Percentiles rank a stretch among this genome's conserved stretches.
Conservation (phyloP, 2,888 invertebrate species). For the Dendrolimus pini region DNA sequence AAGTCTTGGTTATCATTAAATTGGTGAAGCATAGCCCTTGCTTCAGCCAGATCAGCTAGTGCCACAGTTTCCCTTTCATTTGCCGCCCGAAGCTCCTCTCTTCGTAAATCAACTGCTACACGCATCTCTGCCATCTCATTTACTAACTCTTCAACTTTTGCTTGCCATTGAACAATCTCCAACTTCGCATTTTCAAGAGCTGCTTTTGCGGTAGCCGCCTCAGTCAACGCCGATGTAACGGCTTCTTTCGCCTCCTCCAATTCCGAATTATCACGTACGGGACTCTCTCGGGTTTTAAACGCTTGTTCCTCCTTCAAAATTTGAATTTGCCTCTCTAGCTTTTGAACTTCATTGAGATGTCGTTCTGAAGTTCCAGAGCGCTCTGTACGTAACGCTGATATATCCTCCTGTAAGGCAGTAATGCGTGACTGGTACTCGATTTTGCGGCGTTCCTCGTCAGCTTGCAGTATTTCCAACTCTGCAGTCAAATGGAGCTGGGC, state of each 20-base stretch:
- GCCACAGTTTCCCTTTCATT: slow-evolving; percentile 52
- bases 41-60: slow-evolving; percentile 55
- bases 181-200: slow-evolving; percentile 44
- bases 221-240: slow-evolving; percentile 36
- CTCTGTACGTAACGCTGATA: slow-evolving; percentile 46
- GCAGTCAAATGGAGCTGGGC: slow-evolving; percentile 59
- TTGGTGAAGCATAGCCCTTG: slow-evolving; percentile 54
- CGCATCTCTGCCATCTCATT: slow-evolving; percentile 50
- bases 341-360: slow-evolving; percentile 46
- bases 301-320: slow-evolving; percentile 51
- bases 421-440: slow-evolving; percentile 45
- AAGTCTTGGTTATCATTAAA: slow-evolving; percentile 45
- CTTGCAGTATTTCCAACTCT: slow-evolving; percentile 58
- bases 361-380: slow-evolving; percentile 43
- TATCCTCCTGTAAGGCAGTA: slow-evolving; percentile 53
- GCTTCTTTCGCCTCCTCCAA: slow-evolving; percentile 49
- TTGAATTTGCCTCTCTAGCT: slow-evolving; percentile 43
- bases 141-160: slow-evolving; percentile 51
- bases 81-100: slow-evolving; percentile 50
- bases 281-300: slow-evolving; percentile 37
- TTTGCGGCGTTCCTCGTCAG: slow-evolving; percentile 43
- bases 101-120: slow-evolving; percentile 44
- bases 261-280: slow-evolving; percentile 49
- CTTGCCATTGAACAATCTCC: slow-evolving; percentile 47
- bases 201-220: slow-evolving; percentile 39